These are phyloP conservation scores for Lates calcarifer DNA, from an alignment of 2,113 vertebrate species.

Conservation along the genomic window DNA sequence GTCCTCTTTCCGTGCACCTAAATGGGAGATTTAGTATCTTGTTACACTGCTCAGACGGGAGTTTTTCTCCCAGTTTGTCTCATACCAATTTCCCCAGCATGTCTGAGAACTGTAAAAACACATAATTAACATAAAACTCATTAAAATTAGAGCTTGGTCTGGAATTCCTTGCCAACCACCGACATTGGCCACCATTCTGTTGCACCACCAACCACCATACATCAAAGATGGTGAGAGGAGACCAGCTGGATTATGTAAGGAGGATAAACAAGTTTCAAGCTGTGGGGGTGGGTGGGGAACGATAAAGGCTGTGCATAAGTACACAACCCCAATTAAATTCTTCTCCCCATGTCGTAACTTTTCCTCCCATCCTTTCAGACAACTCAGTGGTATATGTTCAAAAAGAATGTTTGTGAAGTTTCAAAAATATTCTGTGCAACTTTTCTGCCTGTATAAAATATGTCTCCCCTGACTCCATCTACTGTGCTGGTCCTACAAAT, in stretches of 20 bases:
- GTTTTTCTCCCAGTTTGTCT: constrained; percentile 55
- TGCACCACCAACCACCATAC: constrained; percentile 60
- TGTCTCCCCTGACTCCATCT: not conserved
- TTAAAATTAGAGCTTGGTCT: constrained; percentile 66
- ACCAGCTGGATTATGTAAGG: constrained; percentile 64
- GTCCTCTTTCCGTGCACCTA: constrained; percentile 48
- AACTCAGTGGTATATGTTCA: constrained; percentile 10
- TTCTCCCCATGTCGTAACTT: constrained; percentile 52
- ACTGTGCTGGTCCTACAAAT: constrained; percentile 17
- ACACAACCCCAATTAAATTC: constrained; percentile 67
- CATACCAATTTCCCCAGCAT: constrained; percentile 56
- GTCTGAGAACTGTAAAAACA: constrained; percentile 57
- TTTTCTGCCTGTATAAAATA: constrained; percentile 15
- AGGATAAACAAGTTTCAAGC: constrained; percentile 69
- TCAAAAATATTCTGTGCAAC: not conserved
- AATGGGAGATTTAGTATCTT: constrained; percentile 61
- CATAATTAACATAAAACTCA: constrained; percentile 78
- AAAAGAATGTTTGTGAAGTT: constrained; percentile 30
- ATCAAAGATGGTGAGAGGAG: constrained; percentile 66
- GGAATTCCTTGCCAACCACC: constrained; percentile 48
- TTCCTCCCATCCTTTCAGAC: constrained; percentile 13
- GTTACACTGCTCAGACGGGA: constrained; percentile 47
- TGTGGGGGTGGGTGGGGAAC: constrained; percentile 40
- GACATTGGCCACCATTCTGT: constrained; percentile 63
- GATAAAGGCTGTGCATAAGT: constrained; percentile 49